Base-by-base conservation (phyloP, 2,113 vertebrate genomes). In the Pluvialis apricaria region DNA sequence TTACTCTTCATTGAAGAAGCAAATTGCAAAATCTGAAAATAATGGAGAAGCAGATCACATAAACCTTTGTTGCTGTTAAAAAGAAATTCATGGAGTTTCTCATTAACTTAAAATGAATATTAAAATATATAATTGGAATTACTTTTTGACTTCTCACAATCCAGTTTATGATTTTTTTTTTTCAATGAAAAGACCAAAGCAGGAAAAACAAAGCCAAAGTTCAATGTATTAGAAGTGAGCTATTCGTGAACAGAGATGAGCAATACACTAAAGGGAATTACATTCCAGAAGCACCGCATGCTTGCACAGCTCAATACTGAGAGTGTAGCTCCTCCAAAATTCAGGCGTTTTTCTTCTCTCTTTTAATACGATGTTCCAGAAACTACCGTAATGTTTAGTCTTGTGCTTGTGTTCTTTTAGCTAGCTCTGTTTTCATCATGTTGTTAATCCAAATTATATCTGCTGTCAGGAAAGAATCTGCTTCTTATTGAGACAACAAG, bases 1-100 rank as follows among this genome's bases (percentile, higher is more conserved):
- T 95, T 97, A 75, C 45, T 97, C 70, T 95, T 96, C 90, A 82
- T 73, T 94, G 85, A 88, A 94, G 60, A 97, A 90, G 57, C 51
- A 88, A 92, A 96, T 92, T 88, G 49, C 81, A 93, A 93, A 94
- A 86, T 87, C 54, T 65, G 38, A 49, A 83, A 81, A 84, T 78
- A 94, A 69, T 58, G 75, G 58, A 31, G 49, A 62, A 65, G 18
- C 62, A 58, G 57, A 79, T 95, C 45, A 42, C 69, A 84, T 93
- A 94, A 66, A 79, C 9, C 5, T 96, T 76, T 91, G 45, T 76
- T 70, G 24, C 38, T 94, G 42, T 76, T 79, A 78, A 72, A 88
- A 91, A 92, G 10, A 42, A 68, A 36, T 91, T 66, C 58, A 84
- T 82, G 11, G 76, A 69, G 18, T 40, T 82, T 87, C 60, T 71